phyloP scores from a whole-genome alignment of 2,113 vertebrate species.

The Pyxicephalus adspersus region DNA sequence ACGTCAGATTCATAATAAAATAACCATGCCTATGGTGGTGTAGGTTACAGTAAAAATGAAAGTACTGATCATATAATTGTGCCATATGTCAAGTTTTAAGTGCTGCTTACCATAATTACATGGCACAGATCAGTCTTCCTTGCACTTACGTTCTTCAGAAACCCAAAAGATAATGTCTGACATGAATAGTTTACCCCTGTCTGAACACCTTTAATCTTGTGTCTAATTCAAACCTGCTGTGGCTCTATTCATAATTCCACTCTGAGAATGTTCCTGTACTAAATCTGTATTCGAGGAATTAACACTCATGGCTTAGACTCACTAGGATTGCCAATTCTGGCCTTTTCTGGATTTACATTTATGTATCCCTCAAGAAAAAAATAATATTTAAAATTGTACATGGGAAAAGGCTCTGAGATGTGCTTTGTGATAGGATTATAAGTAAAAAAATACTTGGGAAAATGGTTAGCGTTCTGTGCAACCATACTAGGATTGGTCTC shows the following conservation, averaged over 20 bases:
- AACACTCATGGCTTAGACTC: background rate
- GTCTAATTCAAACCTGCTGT: constrained; percentile 29
- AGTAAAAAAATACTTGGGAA: too few relatives aligned
- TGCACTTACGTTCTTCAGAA: constrained; percentile 11
- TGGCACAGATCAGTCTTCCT: constrained; percentile 16
- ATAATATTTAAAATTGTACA: background rate
- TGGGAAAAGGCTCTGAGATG: background rate
- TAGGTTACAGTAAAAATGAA: constrained; percentile 7
- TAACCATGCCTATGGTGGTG: background rate
- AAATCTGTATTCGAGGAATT: constrained; percentile 11
- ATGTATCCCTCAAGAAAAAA: background rate
- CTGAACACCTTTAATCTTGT: constrained; percentile 1
- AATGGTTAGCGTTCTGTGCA: too few relatives aligned
- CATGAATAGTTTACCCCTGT: background rate
- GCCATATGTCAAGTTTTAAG: constrained; percentile 9
- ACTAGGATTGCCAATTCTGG: background rate
- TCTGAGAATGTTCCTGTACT: background rate
- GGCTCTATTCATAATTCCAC: constrained; percentile 11
- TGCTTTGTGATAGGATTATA: too few relatives aligned
- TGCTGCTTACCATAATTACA: background rate
- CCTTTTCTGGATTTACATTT: background rate
- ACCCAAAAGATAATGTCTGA: background rate
- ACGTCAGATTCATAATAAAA: constrained; percentile 19
- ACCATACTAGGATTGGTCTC: too few relatives aligned
- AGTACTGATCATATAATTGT: constrained; percentile 2